Evolutionary conservation across 2,113 vertebrate genomes (phyloP).

Genomic region (Equus przewalskii): DNA sequence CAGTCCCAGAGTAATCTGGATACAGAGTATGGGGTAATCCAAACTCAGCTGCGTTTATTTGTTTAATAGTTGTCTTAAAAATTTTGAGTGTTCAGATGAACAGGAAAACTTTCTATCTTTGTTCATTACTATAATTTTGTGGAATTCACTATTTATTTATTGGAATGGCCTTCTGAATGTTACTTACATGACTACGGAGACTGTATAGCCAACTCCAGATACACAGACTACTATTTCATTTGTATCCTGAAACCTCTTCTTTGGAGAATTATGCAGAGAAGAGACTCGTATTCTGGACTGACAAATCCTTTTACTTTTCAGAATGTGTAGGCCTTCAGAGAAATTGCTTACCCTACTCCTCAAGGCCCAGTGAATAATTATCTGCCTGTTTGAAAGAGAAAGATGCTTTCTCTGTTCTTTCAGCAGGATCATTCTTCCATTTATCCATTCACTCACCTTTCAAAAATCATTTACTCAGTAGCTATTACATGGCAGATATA

Average conservation of each 20-base stretch:
- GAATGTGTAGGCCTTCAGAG: not conserved
- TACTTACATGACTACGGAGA: not conserved
- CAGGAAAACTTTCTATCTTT: not conserved
- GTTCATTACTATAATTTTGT: not conserved
- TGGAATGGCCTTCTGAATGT: not conserved
- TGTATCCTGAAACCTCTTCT: not conserved
- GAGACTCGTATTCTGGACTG: not conserved
- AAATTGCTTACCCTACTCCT: not conserved
- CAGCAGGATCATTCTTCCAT: not conserved
- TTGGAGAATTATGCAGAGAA: not conserved
- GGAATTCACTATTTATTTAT: not conserved
- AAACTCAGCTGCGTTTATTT: not conserved
- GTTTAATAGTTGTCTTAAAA: constrained; percentile 33
- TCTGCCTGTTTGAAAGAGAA: not conserved
- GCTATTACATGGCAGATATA: not conserved
- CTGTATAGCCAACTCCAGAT: not conserved
- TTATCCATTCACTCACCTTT: not conserved
- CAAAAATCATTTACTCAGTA: not conserved
- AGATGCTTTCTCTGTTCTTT: not conserved
- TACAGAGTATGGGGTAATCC: not conserved
- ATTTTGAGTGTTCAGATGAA: not conserved
- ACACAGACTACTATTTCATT: not conserved
- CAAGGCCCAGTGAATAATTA: not conserved
- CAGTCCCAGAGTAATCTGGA: not conserved
- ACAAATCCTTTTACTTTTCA: not conserved